These are phyloP conservation scores for Sarotherodon lohbergeri DNA, from an alignment of 2,113 vertebrate genomes.

Conservation along the genomic window DNA sequence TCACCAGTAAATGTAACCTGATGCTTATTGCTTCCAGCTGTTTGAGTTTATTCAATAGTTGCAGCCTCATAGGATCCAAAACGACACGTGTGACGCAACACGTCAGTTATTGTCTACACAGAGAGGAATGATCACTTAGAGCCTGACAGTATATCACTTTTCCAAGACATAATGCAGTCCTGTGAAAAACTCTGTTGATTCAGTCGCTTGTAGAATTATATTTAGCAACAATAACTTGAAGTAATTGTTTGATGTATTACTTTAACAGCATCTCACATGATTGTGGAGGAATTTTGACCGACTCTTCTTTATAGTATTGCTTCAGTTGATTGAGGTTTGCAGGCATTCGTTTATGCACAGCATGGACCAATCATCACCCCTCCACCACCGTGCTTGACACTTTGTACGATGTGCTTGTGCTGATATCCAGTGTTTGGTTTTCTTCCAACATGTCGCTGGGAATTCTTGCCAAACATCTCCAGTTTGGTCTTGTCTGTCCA, in stretches of 20 bases:
- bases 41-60: neutral
- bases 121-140: neutral
- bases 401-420: neutral
- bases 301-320: neutral
- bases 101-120: neutral
- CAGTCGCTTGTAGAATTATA: neutral
- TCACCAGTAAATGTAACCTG: accelerated
- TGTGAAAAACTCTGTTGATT: neutral
- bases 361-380: neutral
- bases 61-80: neutral
- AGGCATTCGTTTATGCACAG: neutral
- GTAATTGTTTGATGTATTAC: neutral
- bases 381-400: neutral
- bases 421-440: neutral
- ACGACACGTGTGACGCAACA: accelerated
- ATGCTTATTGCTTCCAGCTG: neutral
- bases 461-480: neutral
- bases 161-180: neutral
- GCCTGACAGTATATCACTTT: neutral
- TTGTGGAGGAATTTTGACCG: neutral
- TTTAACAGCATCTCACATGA: accelerated
- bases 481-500: neutral
- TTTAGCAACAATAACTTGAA: neutral
- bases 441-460: neutral
- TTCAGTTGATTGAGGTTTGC: neutral